A percentile compares a stretch with the other conserved stretches of the same genome.
These are phyloP conservation scores for Prosapia bicincta DNA, from an alignment of 2,888 invertebrate species.

Conservation along the genomic window DNA sequence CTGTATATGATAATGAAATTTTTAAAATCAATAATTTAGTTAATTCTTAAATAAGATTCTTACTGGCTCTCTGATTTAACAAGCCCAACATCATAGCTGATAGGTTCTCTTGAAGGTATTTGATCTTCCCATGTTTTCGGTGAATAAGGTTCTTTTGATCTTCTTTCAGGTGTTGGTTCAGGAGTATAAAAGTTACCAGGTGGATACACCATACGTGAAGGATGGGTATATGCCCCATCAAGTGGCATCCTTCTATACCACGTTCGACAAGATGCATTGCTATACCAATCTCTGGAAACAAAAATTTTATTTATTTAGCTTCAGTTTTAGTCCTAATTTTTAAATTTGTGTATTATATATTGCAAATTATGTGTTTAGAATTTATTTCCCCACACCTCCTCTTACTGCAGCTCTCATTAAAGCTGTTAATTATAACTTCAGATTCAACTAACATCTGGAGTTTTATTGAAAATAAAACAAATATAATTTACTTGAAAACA, in stretches of 20 bases:
- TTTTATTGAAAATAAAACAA: too few species aligned
- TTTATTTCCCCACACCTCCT: too few species aligned
- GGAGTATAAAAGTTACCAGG: constrained; percentile 81
- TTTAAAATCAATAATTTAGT: too few species aligned
- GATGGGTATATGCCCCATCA: constrained; percentile 82
- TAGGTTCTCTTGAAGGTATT: constrained; percentile 71
- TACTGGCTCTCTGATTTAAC: constrained; percentile 84
- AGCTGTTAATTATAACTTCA: too few species aligned
- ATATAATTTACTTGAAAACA: too few species aligned
- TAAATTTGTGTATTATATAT: too few species aligned
- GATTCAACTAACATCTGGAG: too few species aligned
- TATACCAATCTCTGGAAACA: constrained; percentile 73
- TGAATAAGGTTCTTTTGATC: constrained; percentile 38
- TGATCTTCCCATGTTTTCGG: constrained; percentile 65
- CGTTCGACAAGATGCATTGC: constrained; percentile 81
- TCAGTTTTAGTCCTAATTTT: too few species aligned
- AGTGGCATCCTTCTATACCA: constrained; percentile 83
- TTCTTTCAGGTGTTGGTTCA: constrained; percentile 59
- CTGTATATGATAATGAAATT: too few species aligned
- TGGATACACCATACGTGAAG: constrained; percentile 93
- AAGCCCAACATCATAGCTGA: constrained; percentile 79
- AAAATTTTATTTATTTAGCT: not conserved
- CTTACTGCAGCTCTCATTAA: too few species aligned
- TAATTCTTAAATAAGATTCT: constrained; percentile 47
- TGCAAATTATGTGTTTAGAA: too few species aligned